A percentile compares a stretch with the other conserved stretches of the same genome.
Evolutionary conservation across 2,113 vertebrate species (phyloP).

Genomic region (Muntiacus muntjak): DNA sequence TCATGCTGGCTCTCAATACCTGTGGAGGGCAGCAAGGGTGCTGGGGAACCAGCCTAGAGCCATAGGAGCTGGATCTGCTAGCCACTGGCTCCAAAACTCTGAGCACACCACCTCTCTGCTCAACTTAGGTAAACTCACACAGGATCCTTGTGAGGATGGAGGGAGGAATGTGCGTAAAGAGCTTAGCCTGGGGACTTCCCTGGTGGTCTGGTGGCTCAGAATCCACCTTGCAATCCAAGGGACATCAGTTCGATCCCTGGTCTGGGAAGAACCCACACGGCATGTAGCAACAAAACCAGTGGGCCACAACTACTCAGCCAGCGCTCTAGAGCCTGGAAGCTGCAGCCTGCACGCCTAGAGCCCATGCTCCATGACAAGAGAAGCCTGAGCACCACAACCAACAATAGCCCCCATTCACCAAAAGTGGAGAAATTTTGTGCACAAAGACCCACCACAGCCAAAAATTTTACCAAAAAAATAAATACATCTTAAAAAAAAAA

Average conservation of each 20-base stretch:
- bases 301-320: neutral
- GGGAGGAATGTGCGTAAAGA: neutral
- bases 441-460: neutral
- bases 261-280: neutral
- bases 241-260: neutral
- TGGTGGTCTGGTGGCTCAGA: neutral
- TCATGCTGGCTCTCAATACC: neutral
- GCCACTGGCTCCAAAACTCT: neutral
- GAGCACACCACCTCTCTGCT: neutral
- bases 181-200: neutral
- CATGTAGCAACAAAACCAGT: neutral
- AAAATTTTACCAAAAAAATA: neutral
- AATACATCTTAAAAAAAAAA: neutral
- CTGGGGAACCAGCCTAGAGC: neutral
- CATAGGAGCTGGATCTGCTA: neutral
- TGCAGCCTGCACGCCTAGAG: neutral
- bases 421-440: neutral
- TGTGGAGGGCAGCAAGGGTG: neutral
- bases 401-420: neutral
- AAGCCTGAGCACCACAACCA: neutral
- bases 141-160: neutral
- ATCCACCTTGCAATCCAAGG: neutral
- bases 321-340: neutral
- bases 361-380: fast-evolving
- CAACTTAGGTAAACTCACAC: neutral